Percentiles rank a stretch among this genome's conserved stretches.
phyloP scores from a whole-genome alignment of 1,140 invertebrate species.

The Macrosteles quadrilineatus region DNA sequence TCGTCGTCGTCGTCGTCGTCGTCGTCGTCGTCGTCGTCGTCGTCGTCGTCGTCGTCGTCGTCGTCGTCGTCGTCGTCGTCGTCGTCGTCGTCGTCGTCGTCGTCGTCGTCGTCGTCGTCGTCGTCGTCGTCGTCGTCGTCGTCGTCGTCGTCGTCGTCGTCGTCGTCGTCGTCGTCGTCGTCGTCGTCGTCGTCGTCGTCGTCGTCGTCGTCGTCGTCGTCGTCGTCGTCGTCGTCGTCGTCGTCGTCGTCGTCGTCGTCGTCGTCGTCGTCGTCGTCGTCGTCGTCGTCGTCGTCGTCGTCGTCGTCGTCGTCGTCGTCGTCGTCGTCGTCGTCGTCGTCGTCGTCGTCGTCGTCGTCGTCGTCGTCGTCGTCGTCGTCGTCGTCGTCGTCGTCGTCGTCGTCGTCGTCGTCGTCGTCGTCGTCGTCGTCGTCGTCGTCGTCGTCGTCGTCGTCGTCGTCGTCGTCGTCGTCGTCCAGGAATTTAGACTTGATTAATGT shows the following conservation, averaged over 20 bases:
- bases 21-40: slow-evolving; percentile 10
- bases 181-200: slow-evolving; percentile 11
- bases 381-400: not conserved
- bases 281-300: not conserved
- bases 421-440: not conserved
- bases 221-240: slow-evolving; percentile 12
- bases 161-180: slow-evolving; percentile 1
- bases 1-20: slow-evolving; percentile 13
- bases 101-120: slow-evolving; percentile 13
- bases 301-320: not conserved
- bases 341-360: not conserved
- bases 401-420: not conserved
- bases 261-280: not conserved
- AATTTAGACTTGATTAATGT: too few species aligned
- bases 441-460: not conserved
- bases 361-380: not conserved
- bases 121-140: slow-evolving; percentile 3
- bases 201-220: slow-evolving; percentile 10
- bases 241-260: slow-evolving; percentile 1
- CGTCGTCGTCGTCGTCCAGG: not conserved
- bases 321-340: not conserved
- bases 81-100: slow-evolving; percentile 13
- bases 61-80: slow-evolving; percentile 7
- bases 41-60: not conserved
- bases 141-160: slow-evolving; percentile 4